Conservation (phyloP, 2,888 invertebrate species). For the Drosophila heteroneura region DNA sequence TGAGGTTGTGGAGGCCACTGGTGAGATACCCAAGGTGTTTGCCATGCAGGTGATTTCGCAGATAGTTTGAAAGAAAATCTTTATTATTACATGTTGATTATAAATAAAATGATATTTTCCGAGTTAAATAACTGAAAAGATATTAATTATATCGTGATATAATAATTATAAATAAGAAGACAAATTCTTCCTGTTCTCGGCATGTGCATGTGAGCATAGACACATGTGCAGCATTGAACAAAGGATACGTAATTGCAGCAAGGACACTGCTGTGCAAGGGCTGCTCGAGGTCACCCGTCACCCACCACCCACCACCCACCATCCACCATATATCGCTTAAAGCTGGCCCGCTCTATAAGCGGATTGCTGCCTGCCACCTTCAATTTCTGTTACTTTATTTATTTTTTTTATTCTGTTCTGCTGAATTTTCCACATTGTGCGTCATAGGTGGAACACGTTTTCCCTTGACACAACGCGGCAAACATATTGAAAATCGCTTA, state of each 20-base stretch:
- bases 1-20: conserved; percentile 59
- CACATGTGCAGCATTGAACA: conserved; percentile 39
- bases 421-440: conserved; percentile 69
- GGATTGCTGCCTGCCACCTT: conserved; percentile 60
- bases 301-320: not conserved
- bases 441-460: conserved; percentile 54
- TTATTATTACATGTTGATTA: not conserved
- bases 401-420: not conserved
- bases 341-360: conserved; percentile 55
- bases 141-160: not conserved
- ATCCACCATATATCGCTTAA: not conserved
- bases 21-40: conserved; percentile 64
- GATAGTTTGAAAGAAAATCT: conserved; percentile 8
- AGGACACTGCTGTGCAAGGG: conserved; percentile 41
- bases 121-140: not conserved
- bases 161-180: not conserved
- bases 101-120: not conserved
- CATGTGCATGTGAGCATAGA: not conserved
- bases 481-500: conserved; percentile 78
- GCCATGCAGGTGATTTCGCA: conserved; percentile 63
- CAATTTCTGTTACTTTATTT: not conserved
- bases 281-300: conserved; percentile 33
- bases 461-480: conserved; percentile 29
- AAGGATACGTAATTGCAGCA: conserved; percentile 67
- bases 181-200: not conserved